A percentile compares a stretch with the other conserved stretches of the same genome.
Evolutionary conservation across 2,797 vertebrate species (phyloP).

Genomic region (Acanthurus lineatus): DNA sequence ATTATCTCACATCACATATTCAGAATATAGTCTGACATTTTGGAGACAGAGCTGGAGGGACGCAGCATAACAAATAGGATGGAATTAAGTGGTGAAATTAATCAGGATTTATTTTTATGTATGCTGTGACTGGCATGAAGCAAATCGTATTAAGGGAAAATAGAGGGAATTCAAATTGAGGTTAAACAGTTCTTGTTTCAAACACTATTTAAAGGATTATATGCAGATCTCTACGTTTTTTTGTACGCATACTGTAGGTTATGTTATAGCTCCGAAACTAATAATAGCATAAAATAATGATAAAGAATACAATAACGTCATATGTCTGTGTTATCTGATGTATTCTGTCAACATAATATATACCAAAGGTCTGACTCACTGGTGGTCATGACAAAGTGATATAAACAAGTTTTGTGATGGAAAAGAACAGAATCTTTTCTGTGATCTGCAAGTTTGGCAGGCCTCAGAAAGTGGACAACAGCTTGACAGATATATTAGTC

Average conservation of each 20-base stretch:
- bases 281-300: conserved; percentile 16
- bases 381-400: conserved; percentile 16
- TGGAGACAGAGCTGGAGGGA: conserved; percentile 63
- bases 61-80: conserved; percentile 74
- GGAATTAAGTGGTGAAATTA: conserved; percentile 75
- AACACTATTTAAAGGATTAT: conserved; percentile 63
- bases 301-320: conserved; percentile 1
- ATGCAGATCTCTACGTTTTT: conserved; percentile 42
- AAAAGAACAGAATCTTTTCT: conserved; percentile 47
- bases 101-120: conserved; percentile 80
- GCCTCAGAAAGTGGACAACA: conserved; percentile 36
- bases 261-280: conserved; percentile 27
- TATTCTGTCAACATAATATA: conserved; percentile 13
- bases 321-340: neutral
- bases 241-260: conserved; percentile 22
- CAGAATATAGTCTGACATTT: conserved; percentile 60
- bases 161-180: conserved; percentile 67
- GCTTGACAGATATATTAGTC: conserved; percentile 40
- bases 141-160: conserved; percentile 76
- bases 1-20: conserved; percentile 29
- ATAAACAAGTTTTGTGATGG: conserved; percentile 25
- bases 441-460: conserved; percentile 37
- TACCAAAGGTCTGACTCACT: conserved; percentile 13
- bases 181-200: conserved; percentile 67
- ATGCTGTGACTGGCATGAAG: conserved; percentile 69